These are phyloP conservation scores for Acanthopagrus latus DNA, from an alignment of 2,797 vertebrate genomes.

Conservation along the genomic window DNA sequence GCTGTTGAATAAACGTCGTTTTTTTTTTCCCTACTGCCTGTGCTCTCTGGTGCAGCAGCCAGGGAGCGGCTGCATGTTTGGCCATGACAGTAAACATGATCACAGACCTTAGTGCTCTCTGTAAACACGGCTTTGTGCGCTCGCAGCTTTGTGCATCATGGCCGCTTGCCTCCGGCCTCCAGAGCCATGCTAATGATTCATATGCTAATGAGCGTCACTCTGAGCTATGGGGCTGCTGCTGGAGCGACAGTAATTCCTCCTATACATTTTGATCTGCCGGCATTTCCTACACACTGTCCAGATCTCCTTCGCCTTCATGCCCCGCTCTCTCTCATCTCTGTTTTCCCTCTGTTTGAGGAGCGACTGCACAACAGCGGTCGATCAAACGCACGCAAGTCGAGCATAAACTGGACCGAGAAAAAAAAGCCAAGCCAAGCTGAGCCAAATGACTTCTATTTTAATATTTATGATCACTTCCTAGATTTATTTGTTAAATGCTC, in stretches of 20 bases:
- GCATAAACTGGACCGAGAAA: slow-evolving; percentile 7
- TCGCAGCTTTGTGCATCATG: slow-evolving; percentile 65
- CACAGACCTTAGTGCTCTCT: slow-evolving; percentile 54
- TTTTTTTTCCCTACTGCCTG: slow-evolving; percentile 7
- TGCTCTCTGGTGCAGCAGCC: not conserved
- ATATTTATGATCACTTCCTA: not conserved
- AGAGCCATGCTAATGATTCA: slow-evolving; percentile 78
- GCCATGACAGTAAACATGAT: slow-evolving; percentile 63
- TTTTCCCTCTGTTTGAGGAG: slow-evolving; percentile 27
- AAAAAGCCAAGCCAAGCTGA: not conserved
- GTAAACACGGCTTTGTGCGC: slow-evolving; percentile 69
- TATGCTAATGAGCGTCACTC: slow-evolving; percentile 75
- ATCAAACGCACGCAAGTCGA: slow-evolving; percentile 38
- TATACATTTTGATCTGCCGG: slow-evolving; percentile 60
- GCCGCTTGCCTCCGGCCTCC: slow-evolving; percentile 64
- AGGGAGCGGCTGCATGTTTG: slow-evolving; percentile 52
- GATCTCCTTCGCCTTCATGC: slow-evolving; percentile 14
- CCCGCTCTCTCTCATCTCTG: slow-evolving; percentile 2
- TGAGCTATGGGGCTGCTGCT: slow-evolving; percentile 52
- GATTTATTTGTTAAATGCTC: slow-evolving; percentile 5
- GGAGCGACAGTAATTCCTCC: slow-evolving; percentile 53
- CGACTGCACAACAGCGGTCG: slow-evolving; percentile 29
- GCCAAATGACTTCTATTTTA: slow-evolving; percentile 1
- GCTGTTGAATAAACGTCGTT: slow-evolving; percentile 16
- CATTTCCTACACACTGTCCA: slow-evolving; percentile 43